These are phyloP conservation scores for Bolinopsis microptera DNA, from an alignment of 37 sponge, comb jelly and placozoan species.

Conservation along the genomic window DNA sequence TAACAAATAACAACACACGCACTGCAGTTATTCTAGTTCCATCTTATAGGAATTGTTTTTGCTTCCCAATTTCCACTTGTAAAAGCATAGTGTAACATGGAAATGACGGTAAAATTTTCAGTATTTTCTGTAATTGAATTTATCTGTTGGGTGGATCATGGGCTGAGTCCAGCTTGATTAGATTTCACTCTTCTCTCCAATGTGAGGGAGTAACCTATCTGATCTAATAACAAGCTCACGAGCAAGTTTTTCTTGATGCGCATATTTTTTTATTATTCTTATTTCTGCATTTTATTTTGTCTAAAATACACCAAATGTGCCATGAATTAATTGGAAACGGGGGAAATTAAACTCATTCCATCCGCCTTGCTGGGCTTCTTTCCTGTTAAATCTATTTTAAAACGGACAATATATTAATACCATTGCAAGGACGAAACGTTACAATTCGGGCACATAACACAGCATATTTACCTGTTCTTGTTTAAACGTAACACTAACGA, in stretches of 20 bases:
- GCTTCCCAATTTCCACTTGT: neutral
- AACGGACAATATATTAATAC: neutral
- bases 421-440: neutral
- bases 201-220: neutral
- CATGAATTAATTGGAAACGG: neutral
- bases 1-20: neutral
- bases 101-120: neutral
- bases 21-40: neutral
- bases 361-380: no score
- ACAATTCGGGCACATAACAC: no score
- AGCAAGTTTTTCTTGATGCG: neutral
- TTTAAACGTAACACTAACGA: neutral
- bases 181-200: neutral
- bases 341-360: neutral
- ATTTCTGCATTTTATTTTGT: neutral
- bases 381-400: neutral
- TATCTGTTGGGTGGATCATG: neutral
- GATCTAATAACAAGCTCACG: neutral
- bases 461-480: neutral
- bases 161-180: neutral
- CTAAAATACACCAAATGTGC: neutral
- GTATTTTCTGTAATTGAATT: neutral
- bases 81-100: neutral
- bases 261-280: neutral
- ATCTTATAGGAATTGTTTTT: neutral